Conservation (phyloP, 2,113 vertebrate species). For the Sinocyclocheilus maitianheensis region DNA sequence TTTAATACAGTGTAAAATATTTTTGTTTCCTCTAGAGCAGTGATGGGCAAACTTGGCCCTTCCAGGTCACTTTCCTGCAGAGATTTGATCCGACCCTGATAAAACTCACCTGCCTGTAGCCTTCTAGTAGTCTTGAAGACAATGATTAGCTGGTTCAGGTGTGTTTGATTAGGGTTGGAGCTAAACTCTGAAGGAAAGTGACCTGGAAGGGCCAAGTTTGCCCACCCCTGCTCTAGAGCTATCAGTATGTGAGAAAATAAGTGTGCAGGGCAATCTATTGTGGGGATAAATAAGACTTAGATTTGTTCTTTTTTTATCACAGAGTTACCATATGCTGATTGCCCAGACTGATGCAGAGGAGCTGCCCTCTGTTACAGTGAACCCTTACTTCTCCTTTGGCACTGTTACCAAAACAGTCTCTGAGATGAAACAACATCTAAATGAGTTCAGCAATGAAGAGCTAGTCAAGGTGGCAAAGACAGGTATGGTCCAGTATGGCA, state of each 20-base stretch:
- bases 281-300: neutral
- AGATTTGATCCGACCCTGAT: no score
- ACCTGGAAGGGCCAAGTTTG: no score
- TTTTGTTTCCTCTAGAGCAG: neutral
- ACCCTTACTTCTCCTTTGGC: conserved; percentile 78
- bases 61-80: no score
- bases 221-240: neutral
- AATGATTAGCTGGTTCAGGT: no score
- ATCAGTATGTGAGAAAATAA: neutral
- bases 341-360: conserved; percentile 79
- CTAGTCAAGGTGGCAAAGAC: conserved; percentile 76
- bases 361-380: conserved; percentile 75
- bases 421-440: conserved; percentile 78
- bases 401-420: conserved; percentile 76
- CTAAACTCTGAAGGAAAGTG: no score
- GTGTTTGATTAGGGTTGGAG: no score
- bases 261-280: neutral
- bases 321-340: conserved; percentile 79
- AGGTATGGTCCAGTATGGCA: conserved; percentile 52
- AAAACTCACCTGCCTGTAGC: no score
- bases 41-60: no score
- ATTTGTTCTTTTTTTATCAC: neutral
- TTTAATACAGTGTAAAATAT: neutral
- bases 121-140: no score
- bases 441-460: conserved; percentile 78